Conservation (phyloP, 2,113 vertebrate species). For the Oryzias celebensis region DNA sequence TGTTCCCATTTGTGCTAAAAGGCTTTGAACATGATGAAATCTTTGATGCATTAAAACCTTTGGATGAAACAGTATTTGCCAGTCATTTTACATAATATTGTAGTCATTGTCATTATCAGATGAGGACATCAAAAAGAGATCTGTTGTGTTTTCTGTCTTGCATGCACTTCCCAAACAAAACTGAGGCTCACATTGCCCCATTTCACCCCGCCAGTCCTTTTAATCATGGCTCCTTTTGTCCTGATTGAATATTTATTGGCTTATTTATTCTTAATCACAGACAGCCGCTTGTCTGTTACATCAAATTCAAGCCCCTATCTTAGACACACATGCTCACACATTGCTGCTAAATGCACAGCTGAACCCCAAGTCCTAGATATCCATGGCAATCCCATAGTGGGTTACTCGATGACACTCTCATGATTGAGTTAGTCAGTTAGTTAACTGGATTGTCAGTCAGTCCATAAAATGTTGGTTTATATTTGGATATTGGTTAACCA, state of each 20-base stretch:
- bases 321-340: conserved; percentile 18
- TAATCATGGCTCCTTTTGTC: conserved; percentile 63
- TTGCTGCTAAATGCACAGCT: conserved; percentile 51
- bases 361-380: conserved; percentile 36
- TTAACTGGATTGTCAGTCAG: background rate
- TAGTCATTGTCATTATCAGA: conserved; percentile 36
- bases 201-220: conserved; percentile 27
- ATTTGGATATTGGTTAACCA: background rate
- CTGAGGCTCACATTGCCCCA: conserved; percentile 14
- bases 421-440: conserved; percentile 8
- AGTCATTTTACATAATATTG: conserved; percentile 30
- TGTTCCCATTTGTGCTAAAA: conserved; percentile 26
- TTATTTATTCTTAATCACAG: conserved; percentile 76
- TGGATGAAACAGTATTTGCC: conserved; percentile 21
- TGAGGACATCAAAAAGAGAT: conserved; percentile 50
- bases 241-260: conserved; percentile 75
- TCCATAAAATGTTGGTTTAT: background rate
- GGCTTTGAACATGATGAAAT: conserved; percentile 28
- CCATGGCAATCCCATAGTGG: conserved; percentile 36
- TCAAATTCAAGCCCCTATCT: conserved; percentile 19
- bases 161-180: conserved; percentile 1
- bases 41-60: conserved; percentile 10
- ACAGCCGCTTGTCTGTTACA: conserved; percentile 45
- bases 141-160: conserved; percentile 30
- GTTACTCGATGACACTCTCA: conserved; percentile 29